Base-by-base conservation (phyloP, 2,113 vertebrate species). In the Lycaon pictus region DNA sequence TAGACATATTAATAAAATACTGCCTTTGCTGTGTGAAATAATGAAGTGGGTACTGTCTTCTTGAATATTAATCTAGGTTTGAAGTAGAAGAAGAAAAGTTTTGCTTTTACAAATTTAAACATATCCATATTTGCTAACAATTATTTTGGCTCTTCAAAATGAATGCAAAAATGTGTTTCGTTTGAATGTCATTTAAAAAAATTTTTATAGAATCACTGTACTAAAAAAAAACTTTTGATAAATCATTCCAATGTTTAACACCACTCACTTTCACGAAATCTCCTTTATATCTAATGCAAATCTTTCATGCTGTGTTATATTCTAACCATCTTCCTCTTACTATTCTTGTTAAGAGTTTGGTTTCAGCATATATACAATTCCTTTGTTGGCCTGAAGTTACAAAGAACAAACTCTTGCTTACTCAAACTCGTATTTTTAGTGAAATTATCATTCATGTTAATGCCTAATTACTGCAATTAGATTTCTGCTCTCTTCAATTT, bases 61-160 rank as follows among this genome's bases (percentile, higher is more conserved):
- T 86, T 96, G 56, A 95, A 90, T 93, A 84, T 97, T 96, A 95
- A 95, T 93, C 10, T 89, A 85, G 58, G 16, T 23, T 58, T 93
- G 67, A 93, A 90, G 27, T 89, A 58, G 83, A 79, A 90, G 67
- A 84, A 92, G 88, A 81, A 90, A 82, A 88, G 48, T 90, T 97
- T 93, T 85, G 7, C 56, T 81, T 88, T 95, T 80, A 81, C 27
- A 90, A 93, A 95, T 95, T 90, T 72, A 93, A 90, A n/a, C 60
- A 67, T 92, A 69, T 55, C 43, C 23, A 27, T 95, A 84, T 94
- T 93, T 97, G 63, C 69, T 92, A 85, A 56, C 87, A 92, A 88
- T 90, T 84, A 96, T 97, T 97, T 96, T 90, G 80, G 25, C 4
- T 85, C 58, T 93, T 86, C 16, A 60, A 88, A 96, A 88, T 92